phyloP scores from a whole-genome alignment of 2,113 vertebrate genomes.

The Rattus rattus region DNA sequence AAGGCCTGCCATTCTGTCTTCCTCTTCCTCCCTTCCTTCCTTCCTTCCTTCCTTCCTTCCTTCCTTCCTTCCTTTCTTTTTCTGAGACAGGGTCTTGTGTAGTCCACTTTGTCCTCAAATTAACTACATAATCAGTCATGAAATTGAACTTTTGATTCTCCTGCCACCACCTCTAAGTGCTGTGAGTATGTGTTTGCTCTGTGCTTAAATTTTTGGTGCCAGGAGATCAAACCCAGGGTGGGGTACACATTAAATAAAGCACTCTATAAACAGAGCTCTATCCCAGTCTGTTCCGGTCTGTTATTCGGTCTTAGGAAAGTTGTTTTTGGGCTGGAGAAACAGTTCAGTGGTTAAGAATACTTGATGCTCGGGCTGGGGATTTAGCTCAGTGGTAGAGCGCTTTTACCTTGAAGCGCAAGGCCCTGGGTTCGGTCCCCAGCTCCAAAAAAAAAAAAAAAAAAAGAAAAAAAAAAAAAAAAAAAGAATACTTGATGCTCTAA shows the following conservation, averaged over 20 bases:
- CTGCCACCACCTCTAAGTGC: background rate
- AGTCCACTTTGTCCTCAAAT: background rate
- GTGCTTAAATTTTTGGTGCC: background rate
- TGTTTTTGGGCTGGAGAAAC: background rate
- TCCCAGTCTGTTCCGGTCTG: background rate
- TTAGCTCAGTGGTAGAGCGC: no score
- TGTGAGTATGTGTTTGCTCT: no score
- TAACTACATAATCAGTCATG: background rate
- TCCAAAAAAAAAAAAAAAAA: no score
- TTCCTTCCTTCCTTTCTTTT: background rate
- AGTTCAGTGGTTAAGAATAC: background rate
- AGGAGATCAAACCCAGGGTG: no score
- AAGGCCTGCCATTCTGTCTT: background rate
- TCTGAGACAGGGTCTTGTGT: background rate
- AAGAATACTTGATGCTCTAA: background rate
- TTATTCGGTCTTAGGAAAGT: background rate
- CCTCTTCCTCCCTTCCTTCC: no score
- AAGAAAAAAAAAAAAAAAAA: no score
- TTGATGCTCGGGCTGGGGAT: no score
- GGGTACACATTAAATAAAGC: background rate
- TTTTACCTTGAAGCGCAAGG: no score
- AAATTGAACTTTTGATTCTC: background rate
- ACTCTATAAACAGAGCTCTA: background rate
- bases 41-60: background rate
- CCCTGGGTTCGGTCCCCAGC: no score